phyloP scores from a whole-genome alignment of 2,113 vertebrate species.

The Pagrus major region DNA sequence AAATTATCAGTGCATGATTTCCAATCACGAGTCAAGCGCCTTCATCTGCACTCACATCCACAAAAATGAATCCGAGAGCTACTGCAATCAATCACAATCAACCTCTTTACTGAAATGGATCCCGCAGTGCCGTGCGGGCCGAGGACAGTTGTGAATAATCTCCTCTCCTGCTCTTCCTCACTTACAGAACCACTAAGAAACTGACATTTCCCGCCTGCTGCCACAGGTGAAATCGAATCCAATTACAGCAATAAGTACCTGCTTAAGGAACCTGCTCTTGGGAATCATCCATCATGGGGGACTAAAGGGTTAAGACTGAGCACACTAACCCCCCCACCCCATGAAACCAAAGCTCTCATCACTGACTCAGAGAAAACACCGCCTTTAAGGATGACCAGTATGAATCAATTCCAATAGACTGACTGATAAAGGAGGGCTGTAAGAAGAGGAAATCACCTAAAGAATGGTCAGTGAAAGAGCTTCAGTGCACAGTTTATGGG shows the following conservation, averaged over 20 bases:
- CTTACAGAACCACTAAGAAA: slow-evolving; percentile 23
- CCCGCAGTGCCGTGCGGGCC: not conserved
- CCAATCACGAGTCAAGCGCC: slow-evolving; percentile 19
- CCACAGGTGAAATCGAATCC: slow-evolving; percentile 73
- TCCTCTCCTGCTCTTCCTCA: slow-evolving; percentile 2
- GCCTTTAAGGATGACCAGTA: not conserved
- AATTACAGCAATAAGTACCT: slow-evolving; percentile 75
- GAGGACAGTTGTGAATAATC: slow-evolving; percentile 26
- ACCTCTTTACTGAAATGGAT: not conserved
- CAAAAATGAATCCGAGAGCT: not conserved
- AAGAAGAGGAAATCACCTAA: slow-evolving; percentile 5
- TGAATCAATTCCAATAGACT: slow-evolving; percentile 16
- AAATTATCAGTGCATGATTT: slow-evolving; percentile 24
- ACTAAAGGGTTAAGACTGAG: slow-evolving; percentile 56
- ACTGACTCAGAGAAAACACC: slow-evolving; percentile 17
- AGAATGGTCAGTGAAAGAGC: not conserved
- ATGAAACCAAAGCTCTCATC: slow-evolving; percentile 25
- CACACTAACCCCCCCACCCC: not conserved
- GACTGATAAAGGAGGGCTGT: not conserved
- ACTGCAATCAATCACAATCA: slow-evolving; percentile 15
- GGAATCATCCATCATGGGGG: slow-evolving; percentile 57
- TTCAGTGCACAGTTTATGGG: not conserved
- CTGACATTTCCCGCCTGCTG: slow-evolving; percentile 20
- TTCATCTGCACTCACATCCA: not conserved
- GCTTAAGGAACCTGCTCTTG: slow-evolving; percentile 67